phyloP scores from a whole-genome alignment of 2,888 invertebrate species.

The Dorcus parallelipipedus region DNA sequence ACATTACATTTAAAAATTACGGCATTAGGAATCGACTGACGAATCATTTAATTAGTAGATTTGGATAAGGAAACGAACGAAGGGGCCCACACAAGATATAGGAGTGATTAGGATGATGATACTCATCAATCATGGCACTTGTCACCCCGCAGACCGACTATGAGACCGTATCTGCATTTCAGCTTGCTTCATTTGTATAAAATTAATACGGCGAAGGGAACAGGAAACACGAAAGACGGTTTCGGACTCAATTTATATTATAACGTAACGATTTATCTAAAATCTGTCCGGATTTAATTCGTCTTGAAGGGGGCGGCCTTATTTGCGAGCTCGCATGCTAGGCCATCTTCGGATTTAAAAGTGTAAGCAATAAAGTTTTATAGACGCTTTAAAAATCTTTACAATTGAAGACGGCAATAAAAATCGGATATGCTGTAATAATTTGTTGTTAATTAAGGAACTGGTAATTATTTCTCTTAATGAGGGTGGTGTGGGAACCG shows the following conservation, averaged over 20 bases:
- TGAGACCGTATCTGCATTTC: background rate
- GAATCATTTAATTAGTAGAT: slow-evolving; percentile 20
- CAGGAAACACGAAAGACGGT: background rate
- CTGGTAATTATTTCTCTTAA: slow-evolving; percentile 45
- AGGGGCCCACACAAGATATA: slow-evolving; percentile 18
- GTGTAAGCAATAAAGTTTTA: no score
- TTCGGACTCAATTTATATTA: no score
- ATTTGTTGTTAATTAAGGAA: slow-evolving; percentile 24
- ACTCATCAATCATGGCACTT: slow-evolving; percentile 19
- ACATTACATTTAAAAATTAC: slow-evolving; percentile 1
- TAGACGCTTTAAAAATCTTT: slow-evolving; percentile 7
- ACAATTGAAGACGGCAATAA: slow-evolving; percentile 14
- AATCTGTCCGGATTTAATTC: no score
- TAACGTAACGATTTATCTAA: no score
- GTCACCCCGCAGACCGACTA: slow-evolving; percentile 13
- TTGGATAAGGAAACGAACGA: slow-evolving; percentile 12
- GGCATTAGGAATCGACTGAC: slow-evolving; percentile 11
- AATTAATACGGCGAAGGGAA: slow-evolving; percentile 1
- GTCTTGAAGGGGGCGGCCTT: no score
- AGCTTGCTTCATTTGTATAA: slow-evolving; percentile 3
- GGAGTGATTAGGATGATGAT: slow-evolving; percentile 21
- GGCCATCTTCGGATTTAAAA: no score
- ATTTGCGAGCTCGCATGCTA: no score
- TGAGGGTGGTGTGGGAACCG: slow-evolving; percentile 46
- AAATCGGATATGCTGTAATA: slow-evolving; percentile 13